Conservation (phyloP, 2,888 invertebrate genomes). For the Drosophila merina region DNA sequence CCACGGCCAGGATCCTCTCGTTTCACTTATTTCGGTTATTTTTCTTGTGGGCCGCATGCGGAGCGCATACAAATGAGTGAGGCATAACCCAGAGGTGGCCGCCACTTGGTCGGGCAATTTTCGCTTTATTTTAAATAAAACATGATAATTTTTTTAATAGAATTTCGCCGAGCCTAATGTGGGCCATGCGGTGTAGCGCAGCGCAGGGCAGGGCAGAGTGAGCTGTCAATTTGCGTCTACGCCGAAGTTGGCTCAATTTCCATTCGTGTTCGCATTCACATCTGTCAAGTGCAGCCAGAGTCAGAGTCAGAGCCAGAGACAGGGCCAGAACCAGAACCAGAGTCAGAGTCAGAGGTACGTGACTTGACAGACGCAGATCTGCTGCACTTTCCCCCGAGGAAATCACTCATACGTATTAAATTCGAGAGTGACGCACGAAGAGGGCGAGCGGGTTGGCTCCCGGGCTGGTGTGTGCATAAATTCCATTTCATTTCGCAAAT, state of each 20-base stretch:
- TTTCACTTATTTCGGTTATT: constrained; percentile 64
- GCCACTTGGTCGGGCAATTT: constrained; percentile 37
- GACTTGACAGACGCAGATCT: constrained; percentile 25
- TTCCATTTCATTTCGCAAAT: constrained; percentile 77
- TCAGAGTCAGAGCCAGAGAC: neutral
- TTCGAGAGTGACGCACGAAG: constrained; percentile 31
- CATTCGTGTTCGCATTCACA: constrained; percentile 15
- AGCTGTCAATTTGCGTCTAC: constrained; percentile 45
- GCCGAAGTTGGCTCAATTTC: constrained; percentile 27
- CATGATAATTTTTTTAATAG: constrained; percentile 62
- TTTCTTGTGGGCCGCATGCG: constrained; percentile 52
- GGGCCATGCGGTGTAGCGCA: constrained; percentile 15
- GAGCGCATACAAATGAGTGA: constrained; percentile 64
- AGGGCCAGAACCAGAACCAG: neutral
- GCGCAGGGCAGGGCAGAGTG: constrained; percentile 18
- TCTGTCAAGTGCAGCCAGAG: constrained; percentile 33
- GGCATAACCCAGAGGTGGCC: constrained; percentile 17
- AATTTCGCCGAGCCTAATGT: constrained; percentile 48
- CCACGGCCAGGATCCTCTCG: constrained; percentile 29
- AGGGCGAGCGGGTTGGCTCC: constrained; percentile 11
- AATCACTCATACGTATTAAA: constrained; percentile 63
- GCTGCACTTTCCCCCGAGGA: constrained; percentile 46
- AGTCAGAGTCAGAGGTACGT: constrained; percentile 15
- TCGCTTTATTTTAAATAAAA: constrained; percentile 59
- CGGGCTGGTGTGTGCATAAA: constrained; percentile 46